Conservation (phyloP, 2,113 vertebrate genomes). For the Albula glossodonta region DNA sequence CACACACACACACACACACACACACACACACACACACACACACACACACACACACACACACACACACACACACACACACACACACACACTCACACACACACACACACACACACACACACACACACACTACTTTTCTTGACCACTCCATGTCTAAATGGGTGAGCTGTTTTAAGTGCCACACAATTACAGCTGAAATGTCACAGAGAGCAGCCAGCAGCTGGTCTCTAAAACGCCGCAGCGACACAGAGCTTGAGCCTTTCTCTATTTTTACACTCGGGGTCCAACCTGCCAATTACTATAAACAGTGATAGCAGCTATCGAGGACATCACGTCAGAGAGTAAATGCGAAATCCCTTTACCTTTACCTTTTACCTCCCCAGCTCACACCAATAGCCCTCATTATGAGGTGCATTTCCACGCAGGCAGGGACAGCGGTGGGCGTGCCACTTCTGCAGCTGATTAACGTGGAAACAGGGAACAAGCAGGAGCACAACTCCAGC, state of each 20-base stretch:
- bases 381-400: too few species aligned
- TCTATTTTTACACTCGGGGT: slow-evolving; percentile 68
- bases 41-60: not conserved
- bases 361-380: not conserved
- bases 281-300: slow-evolving; percentile 65
- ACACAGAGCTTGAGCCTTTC: slow-evolving; percentile 2
- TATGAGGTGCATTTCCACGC: too few species aligned
- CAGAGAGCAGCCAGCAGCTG: slow-evolving; percentile 24
- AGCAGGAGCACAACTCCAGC: too few species aligned
- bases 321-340: slow-evolving; percentile 58
- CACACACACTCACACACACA: not conserved
- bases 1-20: not conserved
- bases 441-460: too few species aligned
- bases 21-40: not conserved
- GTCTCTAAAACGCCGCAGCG: slow-evolving; percentile 55
- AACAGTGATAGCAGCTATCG: slow-evolving; percentile 69
- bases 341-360: not conserved
- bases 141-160: slow-evolving; percentile 34
- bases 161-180: slow-evolving; percentile 44
- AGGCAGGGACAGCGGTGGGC: too few species aligned
- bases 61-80: not conserved
- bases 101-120: slow-evolving; percentile 9
- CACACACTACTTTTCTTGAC: slow-evolving; percentile 22
- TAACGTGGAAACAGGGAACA: too few species aligned
- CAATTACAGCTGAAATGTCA: slow-evolving; percentile 44